These are phyloP conservation scores for Xenus cinereus DNA, from an alignment of 2,113 vertebrate genomes.

Conservation along the genomic window DNA sequence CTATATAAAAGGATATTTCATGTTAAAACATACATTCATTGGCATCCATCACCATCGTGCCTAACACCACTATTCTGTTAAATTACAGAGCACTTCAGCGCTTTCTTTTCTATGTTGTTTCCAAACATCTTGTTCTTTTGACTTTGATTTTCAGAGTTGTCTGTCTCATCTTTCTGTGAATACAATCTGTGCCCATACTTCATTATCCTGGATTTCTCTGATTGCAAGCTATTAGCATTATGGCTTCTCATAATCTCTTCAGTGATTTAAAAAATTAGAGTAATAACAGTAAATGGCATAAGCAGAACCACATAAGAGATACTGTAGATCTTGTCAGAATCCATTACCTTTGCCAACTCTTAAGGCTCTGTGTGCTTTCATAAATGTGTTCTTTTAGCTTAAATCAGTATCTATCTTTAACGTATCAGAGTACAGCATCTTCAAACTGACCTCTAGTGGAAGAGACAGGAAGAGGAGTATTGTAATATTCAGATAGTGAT, in stretches of 20 bases:
- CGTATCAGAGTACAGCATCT: background rate
- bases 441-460: constrained; percentile 26
- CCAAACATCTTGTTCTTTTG: background rate
- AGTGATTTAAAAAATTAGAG: constrained; percentile 13
- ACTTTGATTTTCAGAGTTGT: background rate
- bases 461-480: background rate
- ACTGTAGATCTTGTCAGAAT: background rate
- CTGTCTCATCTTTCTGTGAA: background rate
- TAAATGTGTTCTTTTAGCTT: background rate
- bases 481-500: background rate
- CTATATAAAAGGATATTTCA: background rate
- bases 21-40: background rate
- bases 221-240: background rate
- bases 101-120: background rate
- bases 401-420: background rate
- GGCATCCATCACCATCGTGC: fast-evolving
- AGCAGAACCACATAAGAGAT: background rate
- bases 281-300: constrained; percentile 4
- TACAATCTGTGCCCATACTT: background rate
- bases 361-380: background rate
- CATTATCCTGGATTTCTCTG: background rate
- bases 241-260: background rate
- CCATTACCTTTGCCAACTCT: background rate
- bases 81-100: background rate
- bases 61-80: background rate